Percentiles rank a stretch among this genome's conserved stretches.
Evolutionary conservation across 2,888 invertebrate genomes (phyloP).

Genomic region (Rambutsinella grinnellia): DNA sequence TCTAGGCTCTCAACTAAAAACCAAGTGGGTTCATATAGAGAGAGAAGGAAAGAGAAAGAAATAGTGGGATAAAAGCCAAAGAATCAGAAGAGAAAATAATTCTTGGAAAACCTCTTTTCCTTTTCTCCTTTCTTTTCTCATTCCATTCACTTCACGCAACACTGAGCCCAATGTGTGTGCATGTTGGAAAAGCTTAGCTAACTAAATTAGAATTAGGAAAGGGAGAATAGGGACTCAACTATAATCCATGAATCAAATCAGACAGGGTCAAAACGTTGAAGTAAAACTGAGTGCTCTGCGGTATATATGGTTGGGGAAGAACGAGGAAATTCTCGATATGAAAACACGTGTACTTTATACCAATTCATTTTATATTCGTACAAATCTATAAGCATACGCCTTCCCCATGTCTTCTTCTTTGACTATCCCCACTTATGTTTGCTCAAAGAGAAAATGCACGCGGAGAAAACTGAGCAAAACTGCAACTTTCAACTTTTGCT

Average conservation of each 20-base stretch:
- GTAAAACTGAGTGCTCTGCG: constrained; percentile 35
- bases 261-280: constrained; percentile 56
- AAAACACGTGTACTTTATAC: constrained; percentile 47
- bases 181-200: constrained; percentile 53
- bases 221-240: constrained; percentile 56
- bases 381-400: too few relatives aligned
- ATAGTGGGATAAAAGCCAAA: constrained; percentile 48
- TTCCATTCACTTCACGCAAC: constrained; percentile 22
- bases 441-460: neutral
- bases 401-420: neutral
- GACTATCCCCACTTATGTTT: too few relatives aligned
- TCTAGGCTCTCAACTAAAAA: neutral
- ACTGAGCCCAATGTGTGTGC: constrained; percentile 24
- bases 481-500: constrained; percentile 32
- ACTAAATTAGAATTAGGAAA: constrained; percentile 58
- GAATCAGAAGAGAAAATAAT: constrained; percentile 55
- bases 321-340: constrained; percentile 18
- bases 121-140: constrained; percentile 13
- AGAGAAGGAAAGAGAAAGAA: constrained; percentile 1
- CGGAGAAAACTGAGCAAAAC: constrained; percentile 1
- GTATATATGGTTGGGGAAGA: constrained; percentile 1
- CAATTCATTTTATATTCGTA: too few relatives aligned
- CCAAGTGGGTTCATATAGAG: neutral
- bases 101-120: constrained; percentile 44
- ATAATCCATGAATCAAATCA: constrained; percentile 58